Evolutionary conservation across 2,113 vertebrate species (phyloP), one percentile per base, ranked within the genome.

Genomic region (Trichechus manatus): DNA sequence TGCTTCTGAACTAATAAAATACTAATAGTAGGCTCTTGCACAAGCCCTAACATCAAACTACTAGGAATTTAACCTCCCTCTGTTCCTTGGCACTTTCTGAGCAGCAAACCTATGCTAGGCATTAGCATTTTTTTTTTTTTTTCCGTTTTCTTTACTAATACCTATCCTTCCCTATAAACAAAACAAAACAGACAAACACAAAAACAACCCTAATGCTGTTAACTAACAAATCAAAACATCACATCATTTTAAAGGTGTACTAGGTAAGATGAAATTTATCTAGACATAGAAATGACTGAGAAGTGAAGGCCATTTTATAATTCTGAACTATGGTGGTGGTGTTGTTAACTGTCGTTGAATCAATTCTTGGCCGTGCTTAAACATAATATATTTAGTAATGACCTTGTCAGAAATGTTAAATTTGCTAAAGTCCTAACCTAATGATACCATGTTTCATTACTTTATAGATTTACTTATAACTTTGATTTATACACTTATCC

Each of bases 1-100:
- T 93, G 29, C 10, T 92, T 84, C 75, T 84, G 39, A 95, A 75
- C 42, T 39, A 78, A 87, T 39, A 88, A 96, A 94, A 87, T 3
- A 78, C 1, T 70, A 75, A 90, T 1, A 78, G 31, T 42, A 66
- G 47, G 14, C 9, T 70, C 7, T 53, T 64, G 31, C 5, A 78
- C 1, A 92, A 44, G 20, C 13, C 59, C 10, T 47, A 74, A 42
- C 5, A 75, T 42, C 22, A 84, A 59, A 31, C 39, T 66, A 66
- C 11, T 39, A 90, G 42, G 8, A 92, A 94, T 94, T 95, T 90
- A 87, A 77, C 78, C 9, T 77, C 15, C 66, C 8, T n/a, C 20
- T 1, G 68, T 27, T 70, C 8, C 0, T 23, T 44, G 68, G 47
- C 1, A 66, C 80, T 82, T 86, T 87, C 42, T 84, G 19, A 85